These are phyloP conservation scores for Phania funesta DNA, from an alignment of 2,888 invertebrate genomes.

Conservation along the genomic window DNA sequence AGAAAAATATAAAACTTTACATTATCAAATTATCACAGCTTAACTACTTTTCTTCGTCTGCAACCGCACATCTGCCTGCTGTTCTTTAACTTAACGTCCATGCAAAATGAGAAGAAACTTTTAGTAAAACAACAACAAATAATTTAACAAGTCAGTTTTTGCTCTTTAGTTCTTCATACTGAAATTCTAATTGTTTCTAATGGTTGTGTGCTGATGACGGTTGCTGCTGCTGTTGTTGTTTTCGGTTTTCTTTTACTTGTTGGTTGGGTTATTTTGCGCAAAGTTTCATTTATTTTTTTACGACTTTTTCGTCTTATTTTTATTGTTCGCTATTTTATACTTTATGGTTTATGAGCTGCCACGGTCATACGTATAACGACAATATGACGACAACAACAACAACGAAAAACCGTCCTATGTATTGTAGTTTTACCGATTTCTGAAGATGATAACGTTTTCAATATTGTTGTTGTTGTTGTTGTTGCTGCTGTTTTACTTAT, in stretches of 20 bases:
- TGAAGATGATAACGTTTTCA: conserved; percentile 16
- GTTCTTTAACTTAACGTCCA: neutral
- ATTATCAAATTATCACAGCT: conserved; percentile 29
- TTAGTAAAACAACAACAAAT: neutral
- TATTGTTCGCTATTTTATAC: conserved; percentile 26
- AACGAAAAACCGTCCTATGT: conserved; percentile 34
- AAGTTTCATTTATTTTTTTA: conserved; percentile 51
- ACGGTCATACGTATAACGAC: conserved; percentile 53
- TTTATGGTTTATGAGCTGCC: conserved; percentile 56
- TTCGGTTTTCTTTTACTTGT: conserved; percentile 22
- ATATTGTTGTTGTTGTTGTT: neutral
- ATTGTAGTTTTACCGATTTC: conserved; percentile 33
- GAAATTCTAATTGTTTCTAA: conserved; percentile 62
- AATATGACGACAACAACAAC: conserved; percentile 27
- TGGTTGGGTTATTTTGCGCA: neutral
- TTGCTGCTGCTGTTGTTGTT: neutral
- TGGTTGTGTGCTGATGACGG: conserved; percentile 36
- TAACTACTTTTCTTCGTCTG: neutral
- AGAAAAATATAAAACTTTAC: neutral
- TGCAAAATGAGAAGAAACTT: conserved; percentile 22
- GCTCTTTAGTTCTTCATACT: conserved; percentile 17
- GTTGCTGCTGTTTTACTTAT: conserved; percentile 35
- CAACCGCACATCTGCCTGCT: neutral
- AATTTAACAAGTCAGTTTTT: conserved; percentile 35
- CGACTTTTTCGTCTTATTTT: conserved; percentile 26